Conservation (phyloP, 2,797 vertebrate genomes). For the Gambusia yucatana region DNA sequence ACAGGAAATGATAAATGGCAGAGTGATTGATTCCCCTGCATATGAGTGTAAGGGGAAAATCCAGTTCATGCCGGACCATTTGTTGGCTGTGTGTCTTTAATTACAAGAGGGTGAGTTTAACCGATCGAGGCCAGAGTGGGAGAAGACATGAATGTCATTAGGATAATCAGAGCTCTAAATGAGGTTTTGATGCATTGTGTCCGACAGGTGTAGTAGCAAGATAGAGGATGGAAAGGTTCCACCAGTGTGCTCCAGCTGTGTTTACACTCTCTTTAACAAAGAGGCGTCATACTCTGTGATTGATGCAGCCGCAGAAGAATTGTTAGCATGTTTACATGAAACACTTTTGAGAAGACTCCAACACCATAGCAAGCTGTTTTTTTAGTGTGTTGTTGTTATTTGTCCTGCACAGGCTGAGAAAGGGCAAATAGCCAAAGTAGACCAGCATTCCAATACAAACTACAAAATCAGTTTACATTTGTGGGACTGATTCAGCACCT, state of each 20-base stretch:
- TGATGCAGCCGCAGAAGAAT: conserved; percentile 78
- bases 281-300: conserved; percentile 79
- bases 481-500: conserved; percentile 48
- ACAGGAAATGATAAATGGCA: conserved; percentile 60
- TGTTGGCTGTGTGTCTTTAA: conserved; percentile 77
- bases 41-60: conserved; percentile 28
- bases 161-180: conserved; percentile 78
- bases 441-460: conserved; percentile 38
- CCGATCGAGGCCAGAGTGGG: conserved; percentile 62
- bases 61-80: conserved; percentile 69
- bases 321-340: conserved; percentile 82
- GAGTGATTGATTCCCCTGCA: conserved; percentile 44
- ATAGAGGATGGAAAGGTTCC: conserved; percentile 75
- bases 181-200: conserved; percentile 78
- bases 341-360: conserved; percentile 57
- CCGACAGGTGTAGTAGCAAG: conserved; percentile 83
- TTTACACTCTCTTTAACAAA: conserved; percentile 83
- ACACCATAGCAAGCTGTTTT: conserved; percentile 30
- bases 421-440: conserved; percentile 36
- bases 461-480: conserved; percentile 60
- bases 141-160: conserved; percentile 74
- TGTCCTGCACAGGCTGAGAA: conserved; percentile 46
- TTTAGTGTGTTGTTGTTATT: conserved; percentile 50
- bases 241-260: conserved; percentile 80
- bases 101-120: conserved; percentile 70